A percentile compares a stretch with the other conserved stretches of the same genome.
Conservation (phyloP, 53 echinoderm and acorn worm species). For the Pentamera pediparva region DNA sequence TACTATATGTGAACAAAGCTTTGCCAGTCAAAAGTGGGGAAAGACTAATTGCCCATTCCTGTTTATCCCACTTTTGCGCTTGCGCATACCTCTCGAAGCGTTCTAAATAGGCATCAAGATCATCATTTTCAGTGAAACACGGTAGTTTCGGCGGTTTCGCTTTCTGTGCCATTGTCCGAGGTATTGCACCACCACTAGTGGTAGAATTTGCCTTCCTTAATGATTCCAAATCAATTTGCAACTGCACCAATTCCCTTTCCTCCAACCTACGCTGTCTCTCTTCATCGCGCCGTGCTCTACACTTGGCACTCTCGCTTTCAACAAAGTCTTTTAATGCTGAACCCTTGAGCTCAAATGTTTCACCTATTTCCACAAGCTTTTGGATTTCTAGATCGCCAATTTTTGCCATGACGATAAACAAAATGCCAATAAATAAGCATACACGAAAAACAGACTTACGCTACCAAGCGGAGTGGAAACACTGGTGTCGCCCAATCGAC, state of each 20-base stretch:
- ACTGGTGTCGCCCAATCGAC: no score
- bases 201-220: no score
- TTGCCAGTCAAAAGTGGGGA: conserved; percentile 23
- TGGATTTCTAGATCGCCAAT: conserved; percentile 15
- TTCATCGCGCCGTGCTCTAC: conserved; percentile 5
- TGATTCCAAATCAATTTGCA: no score
- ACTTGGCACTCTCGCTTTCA: conserved; percentile 6
- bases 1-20: conserved; percentile 22
- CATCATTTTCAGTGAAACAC: conserved; percentile 15
- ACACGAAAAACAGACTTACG: no score
- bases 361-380: conserved; percentile 11
- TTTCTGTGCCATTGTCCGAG: background rate
- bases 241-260: conserved; percentile 1
- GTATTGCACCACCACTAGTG: background rate
- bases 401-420: no score
- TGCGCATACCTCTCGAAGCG: conserved; percentile 32
- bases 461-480: no score
- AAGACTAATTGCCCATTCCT: conserved; percentile 29
- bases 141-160: conserved; percentile 33
- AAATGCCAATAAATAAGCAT: no score
- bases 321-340: conserved; percentile 19
- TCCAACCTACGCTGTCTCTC: background rate
- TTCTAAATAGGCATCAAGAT: conserved; percentile 37
- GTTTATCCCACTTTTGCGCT: background rate
- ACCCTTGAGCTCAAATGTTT: conserved; percentile 3